Conservation (phyloP, 23 tunicate species). For the Oikopleura dioica region DNA sequence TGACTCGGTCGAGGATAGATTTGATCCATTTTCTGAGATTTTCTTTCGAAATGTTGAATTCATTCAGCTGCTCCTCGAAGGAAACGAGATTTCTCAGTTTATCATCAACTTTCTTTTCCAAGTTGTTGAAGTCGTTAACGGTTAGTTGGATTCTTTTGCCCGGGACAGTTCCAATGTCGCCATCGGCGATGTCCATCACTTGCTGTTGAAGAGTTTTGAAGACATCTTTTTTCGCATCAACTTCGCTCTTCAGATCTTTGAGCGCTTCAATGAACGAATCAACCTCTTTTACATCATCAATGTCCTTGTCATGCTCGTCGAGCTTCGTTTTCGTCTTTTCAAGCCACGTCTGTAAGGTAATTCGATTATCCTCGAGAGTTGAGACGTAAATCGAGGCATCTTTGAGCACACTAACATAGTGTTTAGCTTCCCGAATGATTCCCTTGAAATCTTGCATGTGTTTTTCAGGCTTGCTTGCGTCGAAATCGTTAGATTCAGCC, state of each 20-base stretch:
- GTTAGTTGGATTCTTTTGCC: neutral
- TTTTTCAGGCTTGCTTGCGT: neutral
- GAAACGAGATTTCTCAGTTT: neutral
- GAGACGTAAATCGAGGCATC: neutral
- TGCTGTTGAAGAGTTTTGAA: neutral
- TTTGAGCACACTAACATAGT: neutral
- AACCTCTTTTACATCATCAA: neutral
- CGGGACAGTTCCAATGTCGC: neutral
- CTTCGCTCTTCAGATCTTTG: neutral
- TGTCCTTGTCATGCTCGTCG: neutral
- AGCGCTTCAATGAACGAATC: neutral
- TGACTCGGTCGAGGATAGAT: neutral
- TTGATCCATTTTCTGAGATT: neutral
- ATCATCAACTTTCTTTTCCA: neutral
- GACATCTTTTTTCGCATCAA: neutral
- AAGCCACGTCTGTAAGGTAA: neutral
- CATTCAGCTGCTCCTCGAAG: neutral
- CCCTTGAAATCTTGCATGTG: neutral
- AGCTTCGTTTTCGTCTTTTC: neutral
- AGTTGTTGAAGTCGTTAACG: neutral
- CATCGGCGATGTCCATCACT: neutral
- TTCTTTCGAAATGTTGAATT: neutral
- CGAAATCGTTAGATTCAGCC: neutral
- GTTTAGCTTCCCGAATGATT: neutral
- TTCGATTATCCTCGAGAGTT: neutral